These are phyloP conservation scores for Alethe diademata DNA, from an alignment of 2,113 vertebrate species.

Conservation along the genomic window DNA sequence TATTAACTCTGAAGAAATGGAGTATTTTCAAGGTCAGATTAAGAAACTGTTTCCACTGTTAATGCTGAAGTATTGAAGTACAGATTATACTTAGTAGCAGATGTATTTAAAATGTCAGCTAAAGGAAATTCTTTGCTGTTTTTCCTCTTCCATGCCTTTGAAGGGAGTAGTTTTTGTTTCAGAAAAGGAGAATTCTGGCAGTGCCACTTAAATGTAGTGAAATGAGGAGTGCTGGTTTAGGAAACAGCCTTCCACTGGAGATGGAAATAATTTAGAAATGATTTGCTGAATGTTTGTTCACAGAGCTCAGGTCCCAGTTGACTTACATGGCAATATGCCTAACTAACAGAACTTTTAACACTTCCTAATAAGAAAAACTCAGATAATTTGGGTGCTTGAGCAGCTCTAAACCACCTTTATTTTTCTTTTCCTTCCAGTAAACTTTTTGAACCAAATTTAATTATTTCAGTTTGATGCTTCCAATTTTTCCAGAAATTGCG, in stretches of 20 bases:
- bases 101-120: not conserved
- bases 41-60: not conserved
- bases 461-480: not conserved
- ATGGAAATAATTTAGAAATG: not conserved
- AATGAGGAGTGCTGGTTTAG: not conserved
- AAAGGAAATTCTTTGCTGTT: not conserved
- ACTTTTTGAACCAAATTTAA: not conserved
- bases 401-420: not conserved
- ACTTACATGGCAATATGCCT: not conserved
- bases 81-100: not conserved
- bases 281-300: not conserved
- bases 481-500: not conserved
- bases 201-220: not conserved
- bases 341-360: not conserved
- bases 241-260: not conserved
- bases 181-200: not conserved
- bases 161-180: not conserved
- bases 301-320: not conserved
- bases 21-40: not conserved
- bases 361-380: not conserved
- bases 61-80: not conserved
- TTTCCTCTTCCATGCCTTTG: not conserved
- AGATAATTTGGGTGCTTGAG: not conserved
- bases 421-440: not conserved
- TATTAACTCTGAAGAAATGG: not conserved